Percentiles rank a stretch among this genome's conserved stretches.
These are phyloP conservation scores for Akabosia matsudoensis DNA, from an alignment of 1,140 invertebrate species.

Conservation along the genomic window DNA sequence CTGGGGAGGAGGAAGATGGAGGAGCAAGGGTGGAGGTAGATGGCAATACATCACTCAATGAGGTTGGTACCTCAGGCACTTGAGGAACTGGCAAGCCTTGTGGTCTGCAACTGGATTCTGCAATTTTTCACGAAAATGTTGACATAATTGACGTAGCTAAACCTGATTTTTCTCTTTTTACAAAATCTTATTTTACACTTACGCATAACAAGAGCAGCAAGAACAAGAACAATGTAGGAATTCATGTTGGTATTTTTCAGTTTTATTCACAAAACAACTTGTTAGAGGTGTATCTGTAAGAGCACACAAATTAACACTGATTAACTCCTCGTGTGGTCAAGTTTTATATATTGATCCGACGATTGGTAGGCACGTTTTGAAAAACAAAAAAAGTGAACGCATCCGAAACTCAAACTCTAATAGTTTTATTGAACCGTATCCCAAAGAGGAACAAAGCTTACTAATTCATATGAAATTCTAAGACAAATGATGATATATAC, in stretches of 20 bases:
- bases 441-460: too few relatives aligned
- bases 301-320: neutral
- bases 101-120: slow-evolving; percentile 9
- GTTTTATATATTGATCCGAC: too few relatives aligned
- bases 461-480: too few relatives aligned
- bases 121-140: neutral
- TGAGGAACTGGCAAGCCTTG: neutral
- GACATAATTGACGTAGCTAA: too few relatives aligned
- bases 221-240: neutral
- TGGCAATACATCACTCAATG: neutral
- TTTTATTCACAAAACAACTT: neutral
- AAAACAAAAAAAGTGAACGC: too few relatives aligned
- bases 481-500: too few relatives aligned
- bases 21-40: neutral
- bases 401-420: too few relatives aligned
- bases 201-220: neutral
- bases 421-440: too few relatives aligned
- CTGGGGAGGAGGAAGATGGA: neutral
- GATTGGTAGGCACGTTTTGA: too few relatives aligned
- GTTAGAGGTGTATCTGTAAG: neutral
- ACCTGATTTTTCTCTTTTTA: too few relatives aligned
- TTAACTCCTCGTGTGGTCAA: neutral
- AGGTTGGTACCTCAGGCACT: neutral
- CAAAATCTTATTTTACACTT: too few relatives aligned
- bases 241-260: neutral